A percentile compares a stretch with the other conserved stretches of the same genome.
Evolutionary conservation across 53 echinoderm and acorn worm genomes (phyloP).

Genomic region (Stichopus horrens): DNA sequence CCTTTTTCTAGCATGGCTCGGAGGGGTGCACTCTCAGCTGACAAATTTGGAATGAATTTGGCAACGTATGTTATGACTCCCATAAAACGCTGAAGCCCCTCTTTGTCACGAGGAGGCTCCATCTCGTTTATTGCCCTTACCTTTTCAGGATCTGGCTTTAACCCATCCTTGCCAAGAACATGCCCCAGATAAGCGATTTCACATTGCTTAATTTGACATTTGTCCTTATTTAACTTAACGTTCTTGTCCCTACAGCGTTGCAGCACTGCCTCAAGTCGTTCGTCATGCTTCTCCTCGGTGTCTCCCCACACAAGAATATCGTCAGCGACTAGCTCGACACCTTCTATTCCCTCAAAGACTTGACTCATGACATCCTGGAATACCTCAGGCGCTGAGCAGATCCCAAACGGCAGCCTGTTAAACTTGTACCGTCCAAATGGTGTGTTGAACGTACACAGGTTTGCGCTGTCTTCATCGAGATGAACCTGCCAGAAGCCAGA

Average conservation of each 20-base stretch:
- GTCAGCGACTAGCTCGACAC: conserved; percentile 41
- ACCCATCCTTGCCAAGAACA: not conserved
- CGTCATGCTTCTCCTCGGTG: not conserved
- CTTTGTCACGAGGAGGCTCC: conserved; percentile 47
- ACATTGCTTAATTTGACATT: conserved; percentile 18
- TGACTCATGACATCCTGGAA: conserved; percentile 27
- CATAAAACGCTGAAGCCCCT: conserved; percentile 40
- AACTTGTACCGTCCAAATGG: conserved; percentile 47
- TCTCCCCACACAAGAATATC: conserved; percentile 51
- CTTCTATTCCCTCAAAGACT: conserved; percentile 20
- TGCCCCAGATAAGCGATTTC: conserved; percentile 24
- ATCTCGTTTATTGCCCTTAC: conserved; percentile 30
- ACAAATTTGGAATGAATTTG: conserved; percentile 30
- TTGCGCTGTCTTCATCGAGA: conserved; percentile 2
- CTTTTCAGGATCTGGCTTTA: conserved; percentile 31
- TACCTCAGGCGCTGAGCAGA: conserved; percentile 40
- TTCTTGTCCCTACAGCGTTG: not conserved
- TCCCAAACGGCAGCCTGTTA: conserved; percentile 50
- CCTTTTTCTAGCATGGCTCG: conserved; percentile 6
- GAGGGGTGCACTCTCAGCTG: not conserved
- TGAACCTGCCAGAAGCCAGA: conserved; percentile 5
- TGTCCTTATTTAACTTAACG: conserved; percentile 13
- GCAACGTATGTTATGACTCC: conserved; percentile 21
- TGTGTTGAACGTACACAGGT: conserved; percentile 47
- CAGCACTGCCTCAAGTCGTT: conserved; percentile 5